Evolutionary conservation across 92 coral and sea anemone species (phyloP), one percentile per base, ranked within the genome.

Genomic region (Montipora capitata): DNA sequence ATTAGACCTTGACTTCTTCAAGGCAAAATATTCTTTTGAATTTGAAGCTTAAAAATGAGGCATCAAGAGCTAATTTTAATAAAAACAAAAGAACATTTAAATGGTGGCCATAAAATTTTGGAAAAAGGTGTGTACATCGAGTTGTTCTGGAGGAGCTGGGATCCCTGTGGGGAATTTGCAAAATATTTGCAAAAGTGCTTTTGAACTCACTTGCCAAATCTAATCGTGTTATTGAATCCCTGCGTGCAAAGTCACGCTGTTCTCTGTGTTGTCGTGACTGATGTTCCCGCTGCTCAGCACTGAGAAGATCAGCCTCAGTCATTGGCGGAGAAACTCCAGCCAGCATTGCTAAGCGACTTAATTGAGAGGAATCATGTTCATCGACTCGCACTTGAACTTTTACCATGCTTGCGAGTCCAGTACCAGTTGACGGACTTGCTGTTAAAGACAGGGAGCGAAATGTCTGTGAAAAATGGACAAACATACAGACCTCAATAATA

Each of bases 271-370:
- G 42, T 5, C 42, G 68, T 56, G 79, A 54, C 3, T 75, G 69
- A 8, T 38, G 13, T 44, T 72, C 54, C 14, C 70, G 78, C 58
- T 72, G 75, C 64, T 90, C 98, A 45, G 77, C 68, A 8, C 18
- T 77, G 14, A 81, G 81, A 4, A 90, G 83, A 13, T 89, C 86
- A 2, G 88, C 93, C 52, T 90, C 96, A 8, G 94, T 76, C 73
- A 94, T 79, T 0, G 99, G 98, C 3, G 98, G 95, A 17, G 95
- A 74, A 2, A 97, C 94, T 44, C 99, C 99, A 61, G 99, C 99
- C 6, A 97, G 83, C 14, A 84, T 83, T 2, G 99, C 98, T 10
- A 97, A 57, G 45, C 93, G 93, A 58, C 98, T 89, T 61, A 93
- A 96, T 74, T 97, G 95, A 17, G 92, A 88, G 3, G 81, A 81